Conservation (phyloP, 2,888 invertebrate species). For the Julus scanicus region DNA sequence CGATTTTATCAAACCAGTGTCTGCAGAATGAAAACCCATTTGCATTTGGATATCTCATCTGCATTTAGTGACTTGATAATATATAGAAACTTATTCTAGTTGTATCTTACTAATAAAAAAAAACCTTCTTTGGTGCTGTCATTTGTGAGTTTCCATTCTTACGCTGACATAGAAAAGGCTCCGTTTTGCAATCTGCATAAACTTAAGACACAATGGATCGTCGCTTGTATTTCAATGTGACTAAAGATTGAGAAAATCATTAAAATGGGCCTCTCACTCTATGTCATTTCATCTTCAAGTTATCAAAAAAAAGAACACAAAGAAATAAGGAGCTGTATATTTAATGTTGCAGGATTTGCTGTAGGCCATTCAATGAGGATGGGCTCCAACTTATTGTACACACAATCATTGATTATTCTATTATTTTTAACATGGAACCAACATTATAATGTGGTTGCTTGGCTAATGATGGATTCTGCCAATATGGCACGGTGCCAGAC, state of each 20-base stretch:
- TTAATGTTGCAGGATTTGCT: slow-evolving; percentile 11
- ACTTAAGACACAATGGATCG: slow-evolving; percentile 32
- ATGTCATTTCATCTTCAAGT: neutral
- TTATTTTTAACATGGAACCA: slow-evolving; percentile 45
- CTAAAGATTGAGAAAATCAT: slow-evolving; percentile 37
- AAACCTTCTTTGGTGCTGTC: neutral
- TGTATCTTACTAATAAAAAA: neutral
- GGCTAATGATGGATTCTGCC: slow-evolving; percentile 45
- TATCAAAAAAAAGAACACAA: slow-evolving; percentile 5
- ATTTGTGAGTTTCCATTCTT: slow-evolving; percentile 27
- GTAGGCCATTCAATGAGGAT: slow-evolving; percentile 25
- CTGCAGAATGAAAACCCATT: neutral
- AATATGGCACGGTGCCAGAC: slow-evolving; percentile 17
- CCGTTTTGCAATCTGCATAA: neutral
- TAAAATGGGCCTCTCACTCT: neutral
- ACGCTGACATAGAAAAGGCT: neutral
- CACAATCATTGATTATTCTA: slow-evolving; percentile 43
- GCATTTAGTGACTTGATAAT: neutral
- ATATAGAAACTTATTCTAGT: neutral
- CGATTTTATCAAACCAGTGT: neutral
- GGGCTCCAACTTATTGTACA: slow-evolving; percentile 26
- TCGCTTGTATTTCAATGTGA: slow-evolving; percentile 31
- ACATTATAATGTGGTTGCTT: slow-evolving; percentile 37
- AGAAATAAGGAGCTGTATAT: slow-evolving; percentile 31
- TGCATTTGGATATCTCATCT: neutral